Evolutionary conservation across 2,113 vertebrate species (phyloP).

Genomic region (Dicentrarchus labrax): DNA sequence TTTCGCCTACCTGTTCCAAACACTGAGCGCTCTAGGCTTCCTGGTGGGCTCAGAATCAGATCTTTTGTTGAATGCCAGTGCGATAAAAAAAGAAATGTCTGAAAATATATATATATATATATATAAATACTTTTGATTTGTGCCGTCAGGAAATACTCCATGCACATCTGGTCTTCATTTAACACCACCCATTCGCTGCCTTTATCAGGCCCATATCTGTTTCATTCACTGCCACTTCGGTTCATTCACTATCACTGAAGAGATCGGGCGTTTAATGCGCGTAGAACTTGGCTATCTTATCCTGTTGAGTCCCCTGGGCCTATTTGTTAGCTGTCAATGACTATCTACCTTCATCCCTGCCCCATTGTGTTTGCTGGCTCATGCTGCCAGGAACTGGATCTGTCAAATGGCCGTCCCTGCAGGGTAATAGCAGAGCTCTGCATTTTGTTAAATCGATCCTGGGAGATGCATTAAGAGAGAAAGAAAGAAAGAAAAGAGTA

Average conservation of each 20-base stretch:
- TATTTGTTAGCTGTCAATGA: slow-evolving; percentile 80
- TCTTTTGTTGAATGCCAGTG: slow-evolving; percentile 16
- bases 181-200: slow-evolving; percentile 15
- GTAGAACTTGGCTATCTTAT: slow-evolving; percentile 64
- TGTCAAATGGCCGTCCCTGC: slow-evolving; percentile 71
- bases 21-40: slow-evolving; percentile 27
- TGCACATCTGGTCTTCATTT: slow-evolving; percentile 17
- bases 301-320: slow-evolving; percentile 59
- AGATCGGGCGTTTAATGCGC: slow-evolving; percentile 66
- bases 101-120: not conserved
- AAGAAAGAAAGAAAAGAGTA: slow-evolving; percentile 46
- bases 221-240: slow-evolving; percentile 52
- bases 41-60: slow-evolving; percentile 8
- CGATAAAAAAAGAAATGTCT: not conserved
- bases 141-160: not conserved
- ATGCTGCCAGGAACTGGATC: slow-evolving; percentile 65
- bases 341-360: slow-evolving; percentile 73
- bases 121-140: slow-evolving; percentile 8
- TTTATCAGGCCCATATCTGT: slow-evolving; percentile 48
- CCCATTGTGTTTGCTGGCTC: slow-evolving; percentile 72
- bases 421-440: slow-evolving; percentile 75
- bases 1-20: slow-evolving; percentile 26
- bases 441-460: slow-evolving; percentile 77
- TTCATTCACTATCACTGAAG: slow-evolving; percentile 62
- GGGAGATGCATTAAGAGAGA: slow-evolving; percentile 63